phyloP scores from a whole-genome alignment of 2,888 invertebrate species.

The Xanthia icteritia region DNA sequence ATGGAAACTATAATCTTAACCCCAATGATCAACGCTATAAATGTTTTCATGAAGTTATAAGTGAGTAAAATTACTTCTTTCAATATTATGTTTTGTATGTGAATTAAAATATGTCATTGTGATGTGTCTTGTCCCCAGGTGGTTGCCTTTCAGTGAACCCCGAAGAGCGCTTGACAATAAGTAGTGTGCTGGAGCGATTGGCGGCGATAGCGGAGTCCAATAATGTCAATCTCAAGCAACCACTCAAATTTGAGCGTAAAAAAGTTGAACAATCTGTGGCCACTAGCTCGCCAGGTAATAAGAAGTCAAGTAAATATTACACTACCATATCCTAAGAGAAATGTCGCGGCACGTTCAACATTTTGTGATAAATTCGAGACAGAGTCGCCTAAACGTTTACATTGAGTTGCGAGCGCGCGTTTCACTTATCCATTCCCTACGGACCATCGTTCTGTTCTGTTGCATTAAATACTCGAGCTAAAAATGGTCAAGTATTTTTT shows the following conservation, averaged over 20 bases:
- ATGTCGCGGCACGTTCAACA: conserved; percentile 73
- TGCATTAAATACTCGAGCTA: conserved; percentile 89
- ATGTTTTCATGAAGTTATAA: conserved; percentile 97
- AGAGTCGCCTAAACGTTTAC: conserved; percentile 66
- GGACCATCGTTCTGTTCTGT: conserved; percentile 86
- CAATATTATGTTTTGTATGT: conserved; percentile 27
- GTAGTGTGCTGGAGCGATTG: conserved; percentile 95
- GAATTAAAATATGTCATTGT: conserved; percentile 42
- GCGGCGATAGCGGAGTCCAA: conserved; percentile 97
- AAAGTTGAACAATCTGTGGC: conserved; percentile 91
- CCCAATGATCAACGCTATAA: conserved; percentile 94
- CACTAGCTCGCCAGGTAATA: conserved; percentile 91
- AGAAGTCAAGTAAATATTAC: conserved; percentile 91
- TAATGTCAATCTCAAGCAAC: conserved; percentile 95
- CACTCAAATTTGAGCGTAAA: conserved; percentile 93
- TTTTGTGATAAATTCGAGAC: conserved; percentile 73
- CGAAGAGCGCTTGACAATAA: conserved; percentile 94
- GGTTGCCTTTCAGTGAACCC: conserved; percentile 96
- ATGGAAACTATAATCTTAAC: conserved; percentile 97
- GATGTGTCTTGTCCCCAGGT: conserved; percentile 85
- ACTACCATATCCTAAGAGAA: conserved; percentile 90
- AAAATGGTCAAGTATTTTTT: conserved; percentile 91
- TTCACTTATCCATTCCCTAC: conserved; percentile 72
- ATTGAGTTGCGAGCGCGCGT: conserved; percentile 74
- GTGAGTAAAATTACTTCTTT: conserved; percentile 88